Percentiles rank a stretch among this genome's conserved stretches.
These are phyloP conservation scores for Hormaphis cornu DNA, from an alignment of 1,140 invertebrate genomes.

Conservation along the genomic window DNA sequence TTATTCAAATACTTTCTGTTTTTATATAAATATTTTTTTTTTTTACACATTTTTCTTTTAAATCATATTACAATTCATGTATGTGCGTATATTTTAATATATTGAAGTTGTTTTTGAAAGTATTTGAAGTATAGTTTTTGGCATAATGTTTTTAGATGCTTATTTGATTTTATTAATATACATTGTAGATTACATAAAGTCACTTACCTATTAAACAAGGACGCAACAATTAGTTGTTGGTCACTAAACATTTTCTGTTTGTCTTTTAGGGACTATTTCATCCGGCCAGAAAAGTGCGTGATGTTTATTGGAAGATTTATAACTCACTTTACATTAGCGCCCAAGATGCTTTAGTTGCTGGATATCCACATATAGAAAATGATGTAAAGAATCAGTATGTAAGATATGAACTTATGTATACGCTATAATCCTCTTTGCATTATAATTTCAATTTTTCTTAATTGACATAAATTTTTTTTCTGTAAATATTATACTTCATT, in stretches of 20 bases:
- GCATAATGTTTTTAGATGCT: no score
- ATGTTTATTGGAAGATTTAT: conserved; percentile 99
- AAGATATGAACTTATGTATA: conserved; percentile 71
- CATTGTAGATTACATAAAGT: no score
- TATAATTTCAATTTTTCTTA: conserved; percentile 14
- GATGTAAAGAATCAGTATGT: conserved; percentile 92
- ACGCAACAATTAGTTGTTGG: neutral
- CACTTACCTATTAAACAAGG: no score
- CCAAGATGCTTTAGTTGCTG: conserved; percentile 95
- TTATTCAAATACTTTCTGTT: no score
- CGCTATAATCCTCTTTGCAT: neutral
- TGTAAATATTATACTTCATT: neutral
- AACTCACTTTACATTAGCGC: conserved; percentile 98
- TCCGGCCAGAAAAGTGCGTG: conserved; percentile 95
- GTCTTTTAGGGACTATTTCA: conserved; percentile 83
- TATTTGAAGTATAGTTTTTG: no score
- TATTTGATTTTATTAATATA: no score
- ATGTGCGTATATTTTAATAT: no score
- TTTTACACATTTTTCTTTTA: no score
- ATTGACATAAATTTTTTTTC: conserved; percentile 6
- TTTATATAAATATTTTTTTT: no score
- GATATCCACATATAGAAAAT: conserved; percentile 89
- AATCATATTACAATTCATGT: no score
- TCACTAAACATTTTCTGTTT: neutral
- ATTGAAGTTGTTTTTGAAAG: no score